Evolutionary conservation across 23 tunicate genomes (phyloP), one percentile per base, ranked within the genome.

Genomic region (Trididemnum nubilum): DNA sequence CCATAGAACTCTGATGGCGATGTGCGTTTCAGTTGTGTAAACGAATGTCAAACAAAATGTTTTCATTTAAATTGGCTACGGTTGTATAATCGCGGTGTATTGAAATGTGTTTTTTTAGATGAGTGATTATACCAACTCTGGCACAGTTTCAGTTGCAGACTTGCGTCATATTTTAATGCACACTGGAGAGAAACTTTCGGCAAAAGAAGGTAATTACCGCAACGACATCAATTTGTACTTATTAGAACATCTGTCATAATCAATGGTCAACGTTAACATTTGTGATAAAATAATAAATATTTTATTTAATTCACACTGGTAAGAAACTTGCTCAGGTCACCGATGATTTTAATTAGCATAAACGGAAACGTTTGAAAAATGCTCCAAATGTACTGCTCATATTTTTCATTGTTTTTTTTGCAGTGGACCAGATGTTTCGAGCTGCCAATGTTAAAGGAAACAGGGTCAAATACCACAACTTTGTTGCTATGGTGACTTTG

Each of bases 371-470:
- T n/a, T n/a, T n/a, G n/a, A n/a, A n/a, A n/a, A n/a, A n/a, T n/a
- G n/a, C n/a, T n/a, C n/a, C n/a, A n/a, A n/a, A n/a, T n/a, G n/a
- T 49, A 9, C 57, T 49, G 57, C 57, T 9, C 57, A 49, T 49
- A 49, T 49, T 49, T 49, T 49, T 49, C 57, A 49, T n/a, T n/a
- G n/a, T n/a, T n/a, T 7, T 37, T 7, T 52, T 79, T 86, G 1
- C 90, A 94, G 96, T 89, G 29, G 99, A 95, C 12, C 86, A 89
- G 35, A 89, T 95, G 86, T 86, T 90, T 33, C 84, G 92, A 36
- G 91, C 92, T 4, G 99, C 86, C 23, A 90, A 86, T 37, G 58
- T 95, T n/a, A 37, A 65, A 34, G 67, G 51, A 35, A 73, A 70
- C 35, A 34, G 36, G 1, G 73, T 95, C 19, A 82, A 86, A 33